Base-by-base conservation (phyloP, 2,888 invertebrate genomes). In the Bhutanitis thaidina region DNA sequence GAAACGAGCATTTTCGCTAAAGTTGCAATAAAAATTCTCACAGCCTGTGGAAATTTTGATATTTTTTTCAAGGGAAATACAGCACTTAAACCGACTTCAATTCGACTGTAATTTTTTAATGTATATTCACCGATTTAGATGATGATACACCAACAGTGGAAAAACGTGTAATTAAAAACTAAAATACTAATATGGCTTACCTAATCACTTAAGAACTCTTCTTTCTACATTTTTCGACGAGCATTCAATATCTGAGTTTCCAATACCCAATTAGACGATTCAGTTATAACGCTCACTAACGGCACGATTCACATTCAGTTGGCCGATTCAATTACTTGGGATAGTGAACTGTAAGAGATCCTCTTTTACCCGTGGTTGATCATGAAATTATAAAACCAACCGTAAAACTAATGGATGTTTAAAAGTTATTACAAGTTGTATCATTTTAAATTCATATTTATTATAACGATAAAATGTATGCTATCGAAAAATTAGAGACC, bases 181-280 rank as follows among this genome's bases (percentile, higher is more conserved):
- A 20, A 20, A 5, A 20, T 20, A 20, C 20, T 20, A 20, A 20
- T 2, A 5, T 20, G 2, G 2, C 20, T 3, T 20, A 20, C 5
- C 20, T 20, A 20, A 20, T 20, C 20, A 20, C 20, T 20, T n/a
- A n/a, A n/a, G n/a, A n/a, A n/a, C n/a, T n/a, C n/a, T n/a, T n/a
- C n/a, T 20, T 20, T 20, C 20, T 2, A 20, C 20, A 5, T 27
- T 27, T 27, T 27, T 27, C 1, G 40, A 40, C 40, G 44, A 40
- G 13, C 45, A 8, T 50, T 50, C 50, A 20, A 40, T 45, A 40
- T 50, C 35, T 38, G 38, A 50, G 50, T 15, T 44, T 39, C 35
- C 50, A 35, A 40, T 39, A 45, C 39, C 50, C 50, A 50, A 50
- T 50, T 50, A 50, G 50, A 50, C 35, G 44, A 50, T 45, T 50